Conservation (phyloP, 2,797 vertebrate genomes). For the Falco naumanni region DNA sequence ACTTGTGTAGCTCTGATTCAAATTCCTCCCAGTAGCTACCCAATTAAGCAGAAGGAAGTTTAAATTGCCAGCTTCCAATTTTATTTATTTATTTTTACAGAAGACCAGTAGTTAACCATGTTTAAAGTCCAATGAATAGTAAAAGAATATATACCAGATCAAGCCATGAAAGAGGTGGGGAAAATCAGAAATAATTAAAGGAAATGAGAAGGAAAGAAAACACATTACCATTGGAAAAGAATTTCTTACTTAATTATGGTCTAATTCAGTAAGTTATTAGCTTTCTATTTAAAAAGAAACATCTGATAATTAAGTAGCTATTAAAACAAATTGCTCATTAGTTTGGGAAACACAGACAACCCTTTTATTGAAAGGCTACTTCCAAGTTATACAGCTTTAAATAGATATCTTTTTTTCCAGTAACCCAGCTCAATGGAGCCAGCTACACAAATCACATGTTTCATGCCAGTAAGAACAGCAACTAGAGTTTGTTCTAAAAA, state of each 20-base stretch:
- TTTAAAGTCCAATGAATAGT: not conserved
- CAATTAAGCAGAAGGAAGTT: constrained; percentile 19
- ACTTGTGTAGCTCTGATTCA: not conserved
- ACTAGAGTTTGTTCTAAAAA: not conserved
- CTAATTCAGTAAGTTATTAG: constrained; percentile 20
- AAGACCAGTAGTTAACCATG: not conserved
- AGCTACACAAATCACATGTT: not conserved
- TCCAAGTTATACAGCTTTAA: not conserved
- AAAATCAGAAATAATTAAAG: not conserved
- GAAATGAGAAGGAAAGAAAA: constrained; percentile 1
- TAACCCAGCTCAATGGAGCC: not conserved
- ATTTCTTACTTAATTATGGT: not conserved
- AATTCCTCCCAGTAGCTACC: constrained; percentile 20
- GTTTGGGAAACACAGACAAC: not conserved
- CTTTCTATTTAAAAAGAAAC: not conserved
- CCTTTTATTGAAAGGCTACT: not conserved
- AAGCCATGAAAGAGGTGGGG: not conserved
- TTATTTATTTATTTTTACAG: constrained; percentile 44
- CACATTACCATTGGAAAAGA: not conserved
- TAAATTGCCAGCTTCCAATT: not conserved
- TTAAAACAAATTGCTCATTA: constrained; percentile 32
- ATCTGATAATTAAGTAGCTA: not conserved
- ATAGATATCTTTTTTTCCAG: not conserved
- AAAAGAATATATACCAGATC: not conserved
- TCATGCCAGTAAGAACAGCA: not conserved